These are phyloP conservation scores for Tor tambroides DNA, from an alignment of 2,113 vertebrate genomes.

Conservation along the genomic window DNA sequence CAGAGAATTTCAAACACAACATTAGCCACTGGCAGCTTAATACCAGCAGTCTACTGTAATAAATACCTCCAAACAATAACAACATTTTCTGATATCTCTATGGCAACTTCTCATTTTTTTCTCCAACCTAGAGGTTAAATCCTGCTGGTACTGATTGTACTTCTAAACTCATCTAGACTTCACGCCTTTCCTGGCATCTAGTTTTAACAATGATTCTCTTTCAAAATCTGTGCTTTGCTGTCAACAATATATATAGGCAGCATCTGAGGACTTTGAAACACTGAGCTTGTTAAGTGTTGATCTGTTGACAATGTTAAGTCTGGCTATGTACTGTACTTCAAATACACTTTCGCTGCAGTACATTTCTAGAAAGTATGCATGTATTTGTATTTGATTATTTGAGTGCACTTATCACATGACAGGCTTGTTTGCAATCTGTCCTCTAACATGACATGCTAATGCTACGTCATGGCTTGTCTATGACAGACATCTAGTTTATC, in stretches of 20 bases:
- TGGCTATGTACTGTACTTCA: not conserved
- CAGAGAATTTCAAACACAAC: constrained; percentile 7
- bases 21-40: constrained; percentile 15
- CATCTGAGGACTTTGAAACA: not conserved
- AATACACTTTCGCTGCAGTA: not conserved
- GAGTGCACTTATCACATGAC: not conserved
- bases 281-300: not conserved
- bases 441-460: not conserved
- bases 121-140: not conserved
- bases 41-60: not conserved
- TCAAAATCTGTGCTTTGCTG: not conserved
- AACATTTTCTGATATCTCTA: constrained; percentile 21
- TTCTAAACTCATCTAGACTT: not conserved
- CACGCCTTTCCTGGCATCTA: not conserved
- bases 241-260: not conserved
- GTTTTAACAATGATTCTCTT: not conserved
- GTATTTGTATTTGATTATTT: not conserved
- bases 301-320: not conserved
- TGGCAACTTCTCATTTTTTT: constrained; percentile 19
- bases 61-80: constrained; percentile 20
- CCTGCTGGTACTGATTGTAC: constrained; percentile 13
- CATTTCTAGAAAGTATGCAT: not conserved
- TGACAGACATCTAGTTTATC: not conserved
- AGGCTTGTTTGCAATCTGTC: not conserved
- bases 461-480: not conserved